These are phyloP conservation scores for Dasyprocta punctata DNA, from an alignment of 2,113 vertebrate genomes.

Conservation along the genomic window DNA sequence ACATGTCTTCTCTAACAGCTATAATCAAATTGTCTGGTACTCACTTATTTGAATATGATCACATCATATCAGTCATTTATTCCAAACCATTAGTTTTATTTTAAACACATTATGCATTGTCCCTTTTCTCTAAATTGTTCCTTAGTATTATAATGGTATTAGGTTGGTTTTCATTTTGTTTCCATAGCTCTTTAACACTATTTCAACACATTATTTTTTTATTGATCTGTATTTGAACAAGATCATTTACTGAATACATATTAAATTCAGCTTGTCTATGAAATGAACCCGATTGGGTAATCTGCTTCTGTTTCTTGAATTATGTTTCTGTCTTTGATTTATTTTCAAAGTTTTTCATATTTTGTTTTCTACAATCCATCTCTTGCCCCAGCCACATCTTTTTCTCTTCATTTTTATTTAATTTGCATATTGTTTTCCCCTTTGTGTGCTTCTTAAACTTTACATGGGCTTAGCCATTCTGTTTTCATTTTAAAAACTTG, in stretches of 20 bases:
- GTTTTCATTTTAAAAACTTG: neutral
- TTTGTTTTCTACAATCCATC: neutral
- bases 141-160: neutral
- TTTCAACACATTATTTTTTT: slow-evolving; percentile 48
- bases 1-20: neutral
- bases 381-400: neutral
- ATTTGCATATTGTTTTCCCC: neutral
- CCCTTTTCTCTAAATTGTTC: slow-evolving; percentile 27
- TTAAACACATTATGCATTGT: slow-evolving; percentile 29
- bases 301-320: neutral
- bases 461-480: neutral
- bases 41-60: slow-evolving; percentile 24
- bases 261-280: neutral
- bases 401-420: neutral
- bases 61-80: slow-evolving; percentile 4
- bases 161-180: slow-evolving; percentile 11
- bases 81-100: slow-evolving; percentile 37
- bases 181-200: slow-evolving; percentile 9
- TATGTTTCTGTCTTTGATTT: neutral
- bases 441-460: neutral
- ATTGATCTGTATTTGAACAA: slow-evolving; percentile 54
- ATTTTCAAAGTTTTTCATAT: neutral
- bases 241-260: neutral
- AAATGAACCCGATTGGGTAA: neutral
- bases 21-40: slow-evolving; percentile 19